Conservation (phyloP, 2,888 invertebrate genomes). For the Odontothrips loti region DNA sequence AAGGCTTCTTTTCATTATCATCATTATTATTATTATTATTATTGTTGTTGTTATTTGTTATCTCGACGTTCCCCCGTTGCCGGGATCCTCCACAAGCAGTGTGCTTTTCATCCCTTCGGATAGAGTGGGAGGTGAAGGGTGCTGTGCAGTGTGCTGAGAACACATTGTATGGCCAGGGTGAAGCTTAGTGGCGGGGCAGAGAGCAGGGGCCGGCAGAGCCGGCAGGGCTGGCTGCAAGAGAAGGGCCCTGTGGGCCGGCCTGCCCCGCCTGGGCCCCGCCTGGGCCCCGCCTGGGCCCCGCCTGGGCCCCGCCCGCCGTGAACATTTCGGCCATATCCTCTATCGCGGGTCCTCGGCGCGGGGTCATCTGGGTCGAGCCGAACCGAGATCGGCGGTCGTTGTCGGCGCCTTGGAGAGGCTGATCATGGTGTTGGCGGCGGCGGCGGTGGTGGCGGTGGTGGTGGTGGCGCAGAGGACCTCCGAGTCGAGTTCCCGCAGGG, state of each 20-base stretch:
- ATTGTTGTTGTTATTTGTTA: no score
- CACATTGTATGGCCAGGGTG: not conserved
- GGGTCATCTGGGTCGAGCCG: not conserved
- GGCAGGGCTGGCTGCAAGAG: no score
- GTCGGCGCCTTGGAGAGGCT: no score
- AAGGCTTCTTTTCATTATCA: no score
- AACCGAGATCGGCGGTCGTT: no score
- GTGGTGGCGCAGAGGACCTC: not conserved
- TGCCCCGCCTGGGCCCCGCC: no score
- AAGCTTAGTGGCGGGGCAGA: not conserved
- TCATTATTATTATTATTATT: no score
- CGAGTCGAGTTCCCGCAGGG: not conserved
- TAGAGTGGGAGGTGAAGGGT: not conserved
- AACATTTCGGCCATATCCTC: no score
- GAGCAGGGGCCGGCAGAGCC: not conserved
- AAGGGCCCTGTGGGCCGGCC: not conserved
- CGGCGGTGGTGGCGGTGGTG: not conserved
- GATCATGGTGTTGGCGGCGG: not conserved
- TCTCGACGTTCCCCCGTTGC: not conserved
- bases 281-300: no score
- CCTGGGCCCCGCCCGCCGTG: no score
- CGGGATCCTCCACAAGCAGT: not conserved
- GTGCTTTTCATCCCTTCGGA: not conserved
- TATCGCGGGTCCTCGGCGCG: not conserved
- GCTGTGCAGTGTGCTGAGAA: not conserved